A percentile compares a stretch with the other conserved stretches of the same genome.
These are phyloP conservation scores for Lates calcarifer DNA, from an alignment of 2,113 vertebrate genomes.

Conservation along the genomic window DNA sequence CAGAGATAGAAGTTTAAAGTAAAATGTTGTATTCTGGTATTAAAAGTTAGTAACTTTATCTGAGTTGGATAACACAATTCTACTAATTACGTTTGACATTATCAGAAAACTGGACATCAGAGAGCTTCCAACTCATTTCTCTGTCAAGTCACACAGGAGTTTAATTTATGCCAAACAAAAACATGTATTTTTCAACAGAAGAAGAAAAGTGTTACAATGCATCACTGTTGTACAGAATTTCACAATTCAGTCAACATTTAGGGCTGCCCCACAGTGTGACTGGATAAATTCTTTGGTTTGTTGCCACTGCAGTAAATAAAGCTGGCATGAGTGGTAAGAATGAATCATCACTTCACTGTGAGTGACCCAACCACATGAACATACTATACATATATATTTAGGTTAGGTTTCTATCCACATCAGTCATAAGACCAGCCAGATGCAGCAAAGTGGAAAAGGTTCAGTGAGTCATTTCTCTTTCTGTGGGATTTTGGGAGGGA, in stretches of 20 bases:
- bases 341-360: constrained; percentile 30
- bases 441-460: constrained; percentile 14
- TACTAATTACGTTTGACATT: background rate
- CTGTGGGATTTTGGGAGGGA: constrained; percentile 18
- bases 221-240: background rate
- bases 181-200: background rate
- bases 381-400: background rate
- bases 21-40: background rate
- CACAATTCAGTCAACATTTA: background rate
- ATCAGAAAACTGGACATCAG: fast-evolving
- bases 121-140: background rate
- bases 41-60: background rate
- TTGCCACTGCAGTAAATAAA: background rate
- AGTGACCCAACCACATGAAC: constrained; percentile 1
- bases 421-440: constrained; percentile 28
- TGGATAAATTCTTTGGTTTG: background rate
- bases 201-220: background rate
- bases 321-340: constrained; percentile 17
- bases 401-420: constrained; percentile 24
- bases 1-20: no score
- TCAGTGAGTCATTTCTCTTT: constrained; percentile 16
- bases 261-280: background rate
- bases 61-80: background rate
- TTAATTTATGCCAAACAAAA: background rate
- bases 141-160: background rate